Base-by-base conservation (phyloP, 2,113 vertebrate species). In the Hypanus sabinus region DNA sequence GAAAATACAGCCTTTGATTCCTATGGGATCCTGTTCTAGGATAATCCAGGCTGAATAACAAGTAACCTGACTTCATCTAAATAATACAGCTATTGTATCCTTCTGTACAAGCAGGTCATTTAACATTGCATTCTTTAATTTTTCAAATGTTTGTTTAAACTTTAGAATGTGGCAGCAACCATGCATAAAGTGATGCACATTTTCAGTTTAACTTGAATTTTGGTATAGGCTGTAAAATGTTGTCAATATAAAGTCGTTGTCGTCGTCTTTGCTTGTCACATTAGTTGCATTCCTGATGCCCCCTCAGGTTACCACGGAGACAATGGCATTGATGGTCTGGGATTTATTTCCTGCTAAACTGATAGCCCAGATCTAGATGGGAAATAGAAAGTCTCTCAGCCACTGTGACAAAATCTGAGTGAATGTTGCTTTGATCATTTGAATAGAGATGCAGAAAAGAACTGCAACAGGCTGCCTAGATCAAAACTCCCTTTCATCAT, bases 351-450 rank as follows among this genome's bases (percentile, higher is more conserved):
- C 73, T 93, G 91, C 91, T 75, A 75, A 93, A 46, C 22, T 73
- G 36, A 93, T 93, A 93, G 46, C 91, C 91, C 91, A 93, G 36
- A 93, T 73, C 70, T 30, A 93, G 91, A 93, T 46, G 65, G 60
- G 55, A 55, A 92, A 93, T 30, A 93, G 38, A 71, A 92, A 33
- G 68, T 73, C 90, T 73, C 90, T 46, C 90, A 68, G 16, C 9
- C 90, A 38, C 36, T 73, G 90, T 24, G 65, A 46, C 33, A 30
- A 22, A 73, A 71, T 73, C 68, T 93, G 65, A 93, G 71, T 71
- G 27, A 22, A 71, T 33, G 73, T 27, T 73, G 36, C 91, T 93
- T 73, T 93, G 91, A 93, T 93, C 70, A 73, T 36, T 33, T 73
- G 91, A 93, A 93, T 30, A 73, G 36, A 93, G 24, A 73, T 73